Percentiles rank a stretch among this genome's conserved stretches.
These are phyloP conservation scores for Loxodonta africana DNA, from an alignment of 2,113 vertebrate genomes.

Conservation along the genomic window DNA sequence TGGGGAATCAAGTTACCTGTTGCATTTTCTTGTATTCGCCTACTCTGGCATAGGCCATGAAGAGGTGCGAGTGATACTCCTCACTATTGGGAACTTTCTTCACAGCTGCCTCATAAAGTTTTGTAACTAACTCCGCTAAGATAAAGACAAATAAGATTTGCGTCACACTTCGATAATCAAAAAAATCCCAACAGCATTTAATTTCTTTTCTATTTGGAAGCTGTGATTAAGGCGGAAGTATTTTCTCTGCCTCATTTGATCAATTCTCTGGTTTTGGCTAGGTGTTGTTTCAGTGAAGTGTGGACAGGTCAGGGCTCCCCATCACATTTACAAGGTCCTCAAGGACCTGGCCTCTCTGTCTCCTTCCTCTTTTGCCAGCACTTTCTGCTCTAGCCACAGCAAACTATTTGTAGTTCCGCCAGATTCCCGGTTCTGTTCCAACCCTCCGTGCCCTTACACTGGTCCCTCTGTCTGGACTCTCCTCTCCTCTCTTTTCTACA, in stretches of 20 bases:
- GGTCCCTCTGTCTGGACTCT: not conserved
- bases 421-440: not conserved
- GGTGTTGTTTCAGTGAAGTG: not conserved
- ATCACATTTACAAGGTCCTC: not conserved
- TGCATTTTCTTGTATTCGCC: conserved; percentile 99
- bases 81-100: conserved; percentile 98
- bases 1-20: conserved; percentile 90
- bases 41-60: conserved; percentile 99
- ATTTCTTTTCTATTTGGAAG: not conserved
- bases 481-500: not conserved
- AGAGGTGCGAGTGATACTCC: conserved; percentile 99
- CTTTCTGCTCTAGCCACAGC: not conserved
- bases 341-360: not conserved
- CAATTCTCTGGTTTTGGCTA: not conserved
- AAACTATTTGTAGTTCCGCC: not conserved
- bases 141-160: conserved; percentile 69
- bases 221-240: not conserved
- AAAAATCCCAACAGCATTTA: conserved; percentile 27
- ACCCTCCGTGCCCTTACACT: not conserved
- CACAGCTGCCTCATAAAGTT: conserved; percentile 98
- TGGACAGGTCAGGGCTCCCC: not conserved
- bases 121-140: conserved; percentile 97
- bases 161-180: not conserved
- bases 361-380: not conserved
- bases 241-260: not conserved